Evolutionary conservation across 2,797 vertebrate genomes (phyloP).

Genomic region (Hydrolagus colliei): DNA sequence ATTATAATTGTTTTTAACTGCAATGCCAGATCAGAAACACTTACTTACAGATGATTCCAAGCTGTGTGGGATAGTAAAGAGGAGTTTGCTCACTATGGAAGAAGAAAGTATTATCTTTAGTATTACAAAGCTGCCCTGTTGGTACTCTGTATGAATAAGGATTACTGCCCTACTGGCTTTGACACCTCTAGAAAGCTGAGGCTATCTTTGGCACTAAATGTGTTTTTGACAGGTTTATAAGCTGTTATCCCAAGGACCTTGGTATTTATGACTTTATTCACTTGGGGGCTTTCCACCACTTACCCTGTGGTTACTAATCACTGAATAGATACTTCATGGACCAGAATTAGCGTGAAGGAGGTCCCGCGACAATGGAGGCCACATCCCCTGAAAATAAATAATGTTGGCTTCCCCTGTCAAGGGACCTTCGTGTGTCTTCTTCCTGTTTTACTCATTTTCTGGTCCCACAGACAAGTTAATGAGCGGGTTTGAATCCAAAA

Average conservation of each 20-base stretch:
- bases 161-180: conserved; percentile 33
- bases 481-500: conserved; percentile 35
- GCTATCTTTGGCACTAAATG: conserved; percentile 47
- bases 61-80: not conserved
- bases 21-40: too few relatives aligned
- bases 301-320: conserved; percentile 44
- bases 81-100: conserved; percentile 14
- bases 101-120: conserved; percentile 20
- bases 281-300: conserved; percentile 43
- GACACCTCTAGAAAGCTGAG: conserved; percentile 43
- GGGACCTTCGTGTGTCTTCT: conserved; percentile 39
- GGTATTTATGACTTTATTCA: conserved; percentile 54
- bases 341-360: conserved; percentile 46
- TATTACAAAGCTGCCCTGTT: conserved; percentile 5
- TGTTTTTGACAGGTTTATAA: conserved; percentile 56
- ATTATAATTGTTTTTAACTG: not conserved
- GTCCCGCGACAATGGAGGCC: conserved; percentile 43
- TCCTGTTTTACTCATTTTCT: conserved; percentile 43
- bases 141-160: conserved; percentile 36
- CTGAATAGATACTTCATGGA: conserved; percentile 41
- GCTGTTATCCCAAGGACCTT: conserved; percentile 47
- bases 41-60: too few relatives aligned
- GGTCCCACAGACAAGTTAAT: conserved; percentile 43
- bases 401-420: conserved; percentile 27
- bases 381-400: not conserved